Conservation (phyloP, 2,797 vertebrate species). For the Dromococcyx pavoninus region DNA sequence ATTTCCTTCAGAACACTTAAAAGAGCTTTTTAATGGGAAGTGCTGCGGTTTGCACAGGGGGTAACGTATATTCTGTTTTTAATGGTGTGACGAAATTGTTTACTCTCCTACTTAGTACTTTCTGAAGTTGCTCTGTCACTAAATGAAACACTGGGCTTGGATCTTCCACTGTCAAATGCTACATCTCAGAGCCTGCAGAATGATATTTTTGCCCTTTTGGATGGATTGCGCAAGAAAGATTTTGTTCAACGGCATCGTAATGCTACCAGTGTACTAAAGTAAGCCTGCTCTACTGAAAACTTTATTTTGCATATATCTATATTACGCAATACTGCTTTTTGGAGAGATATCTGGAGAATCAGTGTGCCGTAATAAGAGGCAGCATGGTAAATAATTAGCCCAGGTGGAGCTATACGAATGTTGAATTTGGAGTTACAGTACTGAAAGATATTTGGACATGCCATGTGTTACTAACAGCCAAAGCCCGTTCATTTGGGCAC, state of each 20-base stretch:
- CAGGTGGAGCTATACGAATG: neutral
- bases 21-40: neutral
- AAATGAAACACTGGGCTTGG: conserved; percentile 75
- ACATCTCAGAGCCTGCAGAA: conserved; percentile 71
- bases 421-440: neutral
- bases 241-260: conserved; percentile 49
- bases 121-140: conserved; percentile 74
- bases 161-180: conserved; percentile 71
- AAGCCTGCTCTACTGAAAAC: conserved; percentile 13
- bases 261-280: conserved; percentile 79
- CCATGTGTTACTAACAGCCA: neutral
- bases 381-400: neutral
- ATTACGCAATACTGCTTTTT: neutral
- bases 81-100: neutral
- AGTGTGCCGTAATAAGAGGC: neutral
- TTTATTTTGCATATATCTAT: neutral
- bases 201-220: conserved; percentile 74
- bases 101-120: conserved; percentile 75
- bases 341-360: neutral
- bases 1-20: neutral
- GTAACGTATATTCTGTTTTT: neutral
- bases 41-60: neutral
- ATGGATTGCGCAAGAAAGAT: conserved; percentile 69
- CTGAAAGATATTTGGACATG: neutral
- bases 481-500: neutral